These are phyloP conservation scores for Girardinichthys multiradiatus DNA, from an alignment of 2,113 vertebrate genomes.

Conservation along the genomic window DNA sequence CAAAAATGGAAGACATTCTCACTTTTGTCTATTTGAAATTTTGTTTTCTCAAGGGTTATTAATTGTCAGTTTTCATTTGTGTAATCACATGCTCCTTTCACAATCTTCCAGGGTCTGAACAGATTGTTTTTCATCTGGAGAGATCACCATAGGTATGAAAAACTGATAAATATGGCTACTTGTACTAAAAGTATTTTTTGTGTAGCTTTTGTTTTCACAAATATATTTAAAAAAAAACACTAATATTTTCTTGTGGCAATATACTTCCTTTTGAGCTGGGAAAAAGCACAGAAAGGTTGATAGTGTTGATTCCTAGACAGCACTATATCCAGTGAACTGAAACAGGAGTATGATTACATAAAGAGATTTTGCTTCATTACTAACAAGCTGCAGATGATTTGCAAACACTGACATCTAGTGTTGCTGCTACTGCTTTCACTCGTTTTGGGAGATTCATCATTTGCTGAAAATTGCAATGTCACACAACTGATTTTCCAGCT, in stretches of 20 bases:
- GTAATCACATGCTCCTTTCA: neutral
- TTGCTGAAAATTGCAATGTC: neutral
- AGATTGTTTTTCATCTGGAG: neutral
- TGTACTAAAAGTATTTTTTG: neutral
- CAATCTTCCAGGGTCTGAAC: neutral
- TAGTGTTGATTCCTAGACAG: neutral
- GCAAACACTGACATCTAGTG: constrained; percentile 72
- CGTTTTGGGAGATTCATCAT: neutral
- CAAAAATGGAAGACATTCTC: neutral
- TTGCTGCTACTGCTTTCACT: constrained; percentile 9
- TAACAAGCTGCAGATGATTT: constrained; percentile 5
- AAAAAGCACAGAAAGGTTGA: neutral
- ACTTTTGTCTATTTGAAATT: neutral
- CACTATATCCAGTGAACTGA: constrained; percentile 65
- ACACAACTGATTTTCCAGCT: no score
- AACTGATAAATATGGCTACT: neutral
- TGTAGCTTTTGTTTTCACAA: neutral
- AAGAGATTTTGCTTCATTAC: neutral
- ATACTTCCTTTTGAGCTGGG: neutral
- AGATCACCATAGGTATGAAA: neutral
- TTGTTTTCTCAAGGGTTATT: neutral
- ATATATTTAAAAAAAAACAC: neutral
- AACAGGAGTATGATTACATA: neutral
- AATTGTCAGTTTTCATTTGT: neutral
- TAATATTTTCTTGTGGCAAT: neutral